Evolutionary conservation across 2,797 vertebrate genomes (phyloP), one percentile per base, ranked within the genome.

Genomic region (Bradypodion ventrale): DNA sequence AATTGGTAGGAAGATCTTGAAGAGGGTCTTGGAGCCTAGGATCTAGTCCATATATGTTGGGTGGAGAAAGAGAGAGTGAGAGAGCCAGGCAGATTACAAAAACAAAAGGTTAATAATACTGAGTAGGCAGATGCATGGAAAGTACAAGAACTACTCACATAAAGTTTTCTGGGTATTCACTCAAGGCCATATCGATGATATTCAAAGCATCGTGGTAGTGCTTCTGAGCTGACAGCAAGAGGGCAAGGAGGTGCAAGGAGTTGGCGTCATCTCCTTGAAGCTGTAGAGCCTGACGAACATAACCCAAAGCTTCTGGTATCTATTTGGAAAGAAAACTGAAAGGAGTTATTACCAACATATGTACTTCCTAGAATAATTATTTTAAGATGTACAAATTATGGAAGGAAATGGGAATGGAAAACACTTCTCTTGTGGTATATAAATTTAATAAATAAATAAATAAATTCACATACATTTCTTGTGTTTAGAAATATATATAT

Each of bases 161-260:
- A 89, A 99, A 99, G 89, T 98, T 99, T 94, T 99, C 98, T 0
- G 98, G 98, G 86, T 99, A 99, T 95, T 99, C 98, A 1, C 98
- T 98, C 88, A 99, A 97, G 80, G 98, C 98, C 98, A 99, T 99
- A 94, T 99, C 98, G n/a, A 99, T 98, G 89, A 99, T 99, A 92
- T 98, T 99, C 89, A 99, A 96, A 23, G 96, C 98, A 4, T 99
- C 98, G 0, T 99, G 98, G 94, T 99, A 97, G 93, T 99, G 98
- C 92, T 99, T 99, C 95, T 99, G 98, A 1, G 98, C 98, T 1
- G 98, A 99, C 2, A 99, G 95, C 80, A 99, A 92, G 91, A 99
- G 96, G 8, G 98, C 97, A 82, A 99, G 97, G 86, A 99, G 97
- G 92, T 99, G 98, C 88, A 99, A 96, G 62, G 98, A 99, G 95